Percentiles rank a stretch among this genome's conserved stretches.
Evolutionary conservation across 2,888 invertebrate species (phyloP).

Genomic region (Cosmia trapezina): DNA sequence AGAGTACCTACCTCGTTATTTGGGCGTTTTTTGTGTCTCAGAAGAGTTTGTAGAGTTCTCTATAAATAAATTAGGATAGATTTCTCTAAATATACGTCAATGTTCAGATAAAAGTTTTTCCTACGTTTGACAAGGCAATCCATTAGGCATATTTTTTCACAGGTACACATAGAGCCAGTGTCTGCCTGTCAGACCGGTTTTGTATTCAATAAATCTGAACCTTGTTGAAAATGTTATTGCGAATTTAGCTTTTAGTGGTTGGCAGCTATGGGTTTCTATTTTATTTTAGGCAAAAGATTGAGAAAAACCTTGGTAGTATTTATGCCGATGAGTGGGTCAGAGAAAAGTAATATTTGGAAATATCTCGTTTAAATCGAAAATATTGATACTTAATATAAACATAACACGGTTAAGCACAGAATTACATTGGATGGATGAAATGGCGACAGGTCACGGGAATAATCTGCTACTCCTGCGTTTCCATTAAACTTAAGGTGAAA

Average conservation of each 20-base stretch:
- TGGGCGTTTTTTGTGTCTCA: background rate
- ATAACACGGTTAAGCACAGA: too few relatives aligned
- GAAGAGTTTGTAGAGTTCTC: background rate
- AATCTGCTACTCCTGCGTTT: too few relatives aligned
- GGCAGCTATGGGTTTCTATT: background rate
- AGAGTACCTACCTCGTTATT: background rate
- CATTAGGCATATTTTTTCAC: constrained; percentile 26
- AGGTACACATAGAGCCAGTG: constrained; percentile 3
- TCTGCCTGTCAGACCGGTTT: constrained; percentile 13
- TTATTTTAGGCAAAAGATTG: background rate
- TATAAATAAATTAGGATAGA: background rate
- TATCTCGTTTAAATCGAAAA: constrained; percentile 1
- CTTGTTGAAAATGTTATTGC: constrained; percentile 12
- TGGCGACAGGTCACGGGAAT: too few relatives aligned
- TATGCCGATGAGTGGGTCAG: background rate
- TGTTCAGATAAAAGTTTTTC: constrained; percentile 8
- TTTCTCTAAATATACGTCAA: constrained; percentile 13
- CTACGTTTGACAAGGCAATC: constrained; percentile 32
- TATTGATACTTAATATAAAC: background rate
- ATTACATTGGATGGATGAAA: too few relatives aligned
- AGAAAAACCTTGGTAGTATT: background rate
- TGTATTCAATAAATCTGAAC: constrained; percentile 24
- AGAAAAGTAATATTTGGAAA: background rate
- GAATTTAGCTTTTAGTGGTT: constrained; percentile 20
- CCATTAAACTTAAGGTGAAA: too few relatives aligned